Conservation (phyloP, 2,888 invertebrate species). For the Scotopteryx bipunctaria region DNA sequence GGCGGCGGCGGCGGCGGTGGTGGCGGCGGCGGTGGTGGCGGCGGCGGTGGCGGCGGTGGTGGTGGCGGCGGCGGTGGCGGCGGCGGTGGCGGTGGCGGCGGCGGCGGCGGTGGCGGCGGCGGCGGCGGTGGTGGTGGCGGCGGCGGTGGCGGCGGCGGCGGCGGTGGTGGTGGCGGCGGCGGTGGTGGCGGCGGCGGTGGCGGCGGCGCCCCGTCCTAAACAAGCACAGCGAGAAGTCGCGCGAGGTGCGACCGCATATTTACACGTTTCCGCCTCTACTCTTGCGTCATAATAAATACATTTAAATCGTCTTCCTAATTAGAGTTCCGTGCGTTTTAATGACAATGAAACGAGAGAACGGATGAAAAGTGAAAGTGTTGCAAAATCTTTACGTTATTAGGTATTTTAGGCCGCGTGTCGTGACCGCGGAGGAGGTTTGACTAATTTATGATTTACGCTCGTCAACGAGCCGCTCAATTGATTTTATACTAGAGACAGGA, state of each 20-base stretch:
- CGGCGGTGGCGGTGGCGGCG: no score
- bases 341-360: slow-evolving; percentile 26
- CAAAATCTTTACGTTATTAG: slow-evolving; percentile 35
- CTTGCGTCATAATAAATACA: slow-evolving; percentile 20
- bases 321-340: slow-evolving; percentile 30
- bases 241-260: slow-evolving; percentile 13
- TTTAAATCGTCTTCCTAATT: slow-evolving; percentile 26
- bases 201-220: slow-evolving; percentile 18
- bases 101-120: no score
- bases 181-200: no score
- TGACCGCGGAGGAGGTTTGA: slow-evolving; percentile 16
- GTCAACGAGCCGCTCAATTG: slow-evolving; percentile 28
- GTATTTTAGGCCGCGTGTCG: slow-evolving; percentile 25
- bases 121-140: no score
- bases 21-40: no score
- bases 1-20: no score
- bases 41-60: no score
- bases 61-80: no score
- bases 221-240: slow-evolving; percentile 8
- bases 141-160: no score
- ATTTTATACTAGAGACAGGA: slow-evolving; percentile 14
- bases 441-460: slow-evolving; percentile 37
- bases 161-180: no score
- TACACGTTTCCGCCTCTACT: no score
- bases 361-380: slow-evolving; percentile 42